These are phyloP conservation scores for Bombyx mori DNA, from an alignment of 1,140 invertebrate species.

Conservation along the genomic window DNA sequence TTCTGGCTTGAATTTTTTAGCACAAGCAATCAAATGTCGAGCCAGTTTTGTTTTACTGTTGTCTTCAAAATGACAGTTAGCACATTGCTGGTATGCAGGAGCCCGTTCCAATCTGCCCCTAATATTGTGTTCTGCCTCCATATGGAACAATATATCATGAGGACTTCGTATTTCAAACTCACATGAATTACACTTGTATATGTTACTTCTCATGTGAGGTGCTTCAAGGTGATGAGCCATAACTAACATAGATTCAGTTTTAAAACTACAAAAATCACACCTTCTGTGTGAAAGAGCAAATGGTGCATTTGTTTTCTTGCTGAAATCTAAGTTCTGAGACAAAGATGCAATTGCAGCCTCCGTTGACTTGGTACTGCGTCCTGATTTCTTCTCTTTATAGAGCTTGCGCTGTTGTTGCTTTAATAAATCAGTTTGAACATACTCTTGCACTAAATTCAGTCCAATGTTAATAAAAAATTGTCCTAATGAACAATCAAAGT, in stretches of 20 bases:
- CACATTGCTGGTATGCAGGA: constrained; percentile 91
- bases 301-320: constrained; percentile 90
- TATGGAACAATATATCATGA: constrained; percentile 91
- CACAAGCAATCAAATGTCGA: constrained; percentile 89
- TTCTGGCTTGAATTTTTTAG: constrained; percentile 91
- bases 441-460: constrained; percentile 92
- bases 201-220: constrained; percentile 90
- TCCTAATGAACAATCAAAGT: constrained; percentile 89
- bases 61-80: constrained; percentile 95
- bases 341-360: constrained; percentile 85
- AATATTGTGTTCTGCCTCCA: constrained; percentile 91
- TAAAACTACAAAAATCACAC: constrained; percentile 94
- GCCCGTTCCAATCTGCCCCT: constrained; percentile 87
- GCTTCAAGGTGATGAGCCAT: constrained; percentile 93
- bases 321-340: constrained; percentile 88
- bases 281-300: constrained; percentile 86
- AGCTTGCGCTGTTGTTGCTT: constrained; percentile 89
- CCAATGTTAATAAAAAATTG: constrained; percentile 96
- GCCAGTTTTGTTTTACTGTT: constrained; percentile 93
- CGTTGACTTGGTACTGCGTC: constrained; percentile 78
- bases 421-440: constrained; percentile 91
- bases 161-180: constrained; percentile 86
- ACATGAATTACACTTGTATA: constrained; percentile 93
- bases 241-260: constrained; percentile 90
- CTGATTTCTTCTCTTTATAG: constrained; percentile 72